phyloP scores from a whole-genome alignment of 37 sponge, comb jelly and placozoan genomes.

The Corticium candelabrum region DNA sequence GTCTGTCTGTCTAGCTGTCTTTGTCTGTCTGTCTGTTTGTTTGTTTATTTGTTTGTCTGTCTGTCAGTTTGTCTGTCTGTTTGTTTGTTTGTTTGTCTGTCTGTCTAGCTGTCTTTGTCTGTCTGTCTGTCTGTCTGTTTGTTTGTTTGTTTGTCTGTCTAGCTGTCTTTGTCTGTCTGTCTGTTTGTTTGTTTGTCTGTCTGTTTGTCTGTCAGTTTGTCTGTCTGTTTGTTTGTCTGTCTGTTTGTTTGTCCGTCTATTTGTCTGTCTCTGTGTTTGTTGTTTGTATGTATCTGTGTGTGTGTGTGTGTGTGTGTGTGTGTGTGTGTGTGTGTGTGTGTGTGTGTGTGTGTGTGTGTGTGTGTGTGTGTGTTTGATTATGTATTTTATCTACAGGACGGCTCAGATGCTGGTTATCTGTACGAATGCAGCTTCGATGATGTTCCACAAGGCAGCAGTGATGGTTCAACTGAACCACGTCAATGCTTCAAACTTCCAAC shows the following conservation, averaged over 20 bases:
- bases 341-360: too few relatives aligned
- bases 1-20: too few relatives aligned
- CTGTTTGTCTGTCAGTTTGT: too few relatives aligned
- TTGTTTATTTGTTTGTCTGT: not conserved
- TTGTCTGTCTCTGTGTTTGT: not conserved
- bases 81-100: not conserved
- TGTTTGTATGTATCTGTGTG: not conserved
- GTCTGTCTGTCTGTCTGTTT: not conserved
- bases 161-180: too few relatives aligned
- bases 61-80: too few relatives aligned
- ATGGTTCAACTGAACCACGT: constrained; percentile 10
- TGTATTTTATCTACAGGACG: constrained; percentile 33
- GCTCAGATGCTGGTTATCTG: constrained; percentile 85
- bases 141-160: too few relatives aligned
- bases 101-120: not conserved
- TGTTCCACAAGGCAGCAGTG: constrained; percentile 21
- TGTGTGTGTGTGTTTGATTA: not conserved
- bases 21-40: too few relatives aligned
- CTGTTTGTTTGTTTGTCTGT: not conserved
- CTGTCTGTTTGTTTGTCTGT: too few relatives aligned
- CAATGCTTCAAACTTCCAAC: not conserved
- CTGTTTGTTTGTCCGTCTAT: not conserved
- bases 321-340: too few relatives aligned
- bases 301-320: not conserved
- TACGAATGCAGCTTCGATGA: constrained; percentile 73